Conservation (phyloP, 2,888 invertebrate species). For the Steinernema scapterisci region DNA sequence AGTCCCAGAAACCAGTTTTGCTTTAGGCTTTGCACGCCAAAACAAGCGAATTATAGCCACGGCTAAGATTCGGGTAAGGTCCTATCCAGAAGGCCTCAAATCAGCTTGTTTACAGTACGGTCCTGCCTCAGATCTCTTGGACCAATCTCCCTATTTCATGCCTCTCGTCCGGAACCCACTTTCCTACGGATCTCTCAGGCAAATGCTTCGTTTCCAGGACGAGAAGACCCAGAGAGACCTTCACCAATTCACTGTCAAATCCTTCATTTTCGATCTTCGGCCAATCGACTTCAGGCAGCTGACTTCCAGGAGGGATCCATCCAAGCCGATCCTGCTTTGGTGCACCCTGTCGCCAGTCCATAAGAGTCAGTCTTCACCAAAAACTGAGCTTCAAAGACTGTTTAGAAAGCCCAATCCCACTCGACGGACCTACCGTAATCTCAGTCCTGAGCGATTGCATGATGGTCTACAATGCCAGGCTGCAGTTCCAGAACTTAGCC, state of each 20-base stretch:
- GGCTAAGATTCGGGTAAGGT: constrained; percentile 7
- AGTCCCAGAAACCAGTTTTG: background rate
- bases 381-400: background rate
- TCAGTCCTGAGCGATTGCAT: background rate
- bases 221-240: background rate
- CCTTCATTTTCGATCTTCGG: background rate
- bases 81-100: background rate
- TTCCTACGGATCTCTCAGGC: background rate
- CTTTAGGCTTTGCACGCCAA: background rate
- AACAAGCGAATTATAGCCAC: background rate
- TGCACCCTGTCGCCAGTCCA: background rate
- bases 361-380: background rate
- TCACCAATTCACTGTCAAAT: background rate
- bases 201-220: background rate
- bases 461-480: background rate
- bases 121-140: background rate
- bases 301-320: background rate
- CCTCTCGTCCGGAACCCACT: background rate
- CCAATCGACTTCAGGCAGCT: background rate
- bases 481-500: background rate
- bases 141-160: constrained; percentile 23
- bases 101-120: background rate
- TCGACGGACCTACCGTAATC: constrained; percentile 1
- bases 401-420: background rate
- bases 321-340: background rate